phyloP scores from a whole-genome alignment of 2,888 invertebrate genomes.

The Drosophila bunnanda region DNA sequence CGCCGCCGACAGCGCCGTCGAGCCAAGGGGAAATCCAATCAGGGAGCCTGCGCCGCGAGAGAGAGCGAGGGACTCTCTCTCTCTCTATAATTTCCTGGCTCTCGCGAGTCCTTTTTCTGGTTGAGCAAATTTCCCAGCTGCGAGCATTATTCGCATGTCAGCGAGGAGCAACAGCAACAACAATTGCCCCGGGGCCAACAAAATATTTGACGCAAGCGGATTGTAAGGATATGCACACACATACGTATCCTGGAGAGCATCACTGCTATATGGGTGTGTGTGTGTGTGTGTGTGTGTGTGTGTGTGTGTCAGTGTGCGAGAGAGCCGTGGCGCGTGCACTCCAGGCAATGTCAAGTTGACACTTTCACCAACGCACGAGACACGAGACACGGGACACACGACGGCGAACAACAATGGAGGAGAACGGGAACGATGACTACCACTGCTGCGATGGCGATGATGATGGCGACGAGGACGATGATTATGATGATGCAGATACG shows the following conservation, averaged over 20 bases:
- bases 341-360: constrained; percentile 83
- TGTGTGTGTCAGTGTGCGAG: constrained; percentile 46
- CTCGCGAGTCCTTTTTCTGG: constrained; percentile 52
- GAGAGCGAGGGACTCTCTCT: background rate
- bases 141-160: constrained; percentile 68
- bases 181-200: constrained; percentile 68
- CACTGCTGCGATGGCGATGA: constrained; percentile 16
- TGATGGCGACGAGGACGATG: background rate
- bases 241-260: constrained; percentile 40
- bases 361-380: constrained; percentile 73
- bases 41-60: constrained; percentile 39
- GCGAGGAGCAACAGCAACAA: constrained; percentile 59
- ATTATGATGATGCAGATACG: constrained; percentile 21
- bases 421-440: constrained; percentile 22
- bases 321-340: constrained; percentile 79
- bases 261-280: too few species aligned
- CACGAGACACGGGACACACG: constrained; percentile 25
- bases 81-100: background rate
- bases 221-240: constrained; percentile 40
- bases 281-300: background rate
- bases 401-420: constrained; percentile 35
- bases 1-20: constrained; percentile 40
- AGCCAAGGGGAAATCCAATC: constrained; percentile 36
- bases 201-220: constrained; percentile 76
- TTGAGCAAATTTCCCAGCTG: constrained; percentile 59